Percentiles rank a stretch among this genome's conserved stretches.
phyloP scores from a whole-genome alignment of 2,888 invertebrate species.

The Theretra japonica region DNA sequence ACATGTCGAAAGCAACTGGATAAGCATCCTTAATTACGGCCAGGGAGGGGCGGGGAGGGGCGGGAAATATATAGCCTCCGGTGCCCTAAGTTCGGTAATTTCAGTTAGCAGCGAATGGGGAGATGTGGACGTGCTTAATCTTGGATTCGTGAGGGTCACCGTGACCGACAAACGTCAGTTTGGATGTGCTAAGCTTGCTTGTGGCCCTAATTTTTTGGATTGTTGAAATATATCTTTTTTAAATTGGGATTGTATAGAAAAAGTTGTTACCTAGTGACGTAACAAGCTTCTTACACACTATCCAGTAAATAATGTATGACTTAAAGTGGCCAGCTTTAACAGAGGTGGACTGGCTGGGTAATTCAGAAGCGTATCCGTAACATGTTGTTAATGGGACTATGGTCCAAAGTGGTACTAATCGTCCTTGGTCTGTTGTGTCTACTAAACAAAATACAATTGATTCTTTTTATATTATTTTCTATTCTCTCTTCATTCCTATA shows the following conservation, averaged over 20 bases:
- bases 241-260: neutral
- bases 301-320: no score
- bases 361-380: no score
- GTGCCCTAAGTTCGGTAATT: constrained; percentile 63
- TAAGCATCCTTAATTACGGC: constrained; percentile 61
- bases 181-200: constrained; percentile 19
- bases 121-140: constrained; percentile 55
- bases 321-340: no score
- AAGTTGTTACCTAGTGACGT: no score
- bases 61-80: constrained; percentile 58
- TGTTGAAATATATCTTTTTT: neutral
- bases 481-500: no score
- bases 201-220: neutral
- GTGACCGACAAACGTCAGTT: constrained; percentile 39
- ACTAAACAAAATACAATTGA: no score
- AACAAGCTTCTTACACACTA: no score
- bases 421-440: no score
- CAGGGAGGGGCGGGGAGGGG: constrained; percentile 38
- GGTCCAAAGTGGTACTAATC: no score
- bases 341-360: no score
- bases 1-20: constrained; percentile 45
- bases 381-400: no score
- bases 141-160: constrained; percentile 44
- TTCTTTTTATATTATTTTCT: no score
- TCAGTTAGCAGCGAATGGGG: constrained; percentile 62